These are phyloP conservation scores for Anabas testudineus DNA, from an alignment of 2,797 vertebrate genomes.

Conservation along the genomic window DNA sequence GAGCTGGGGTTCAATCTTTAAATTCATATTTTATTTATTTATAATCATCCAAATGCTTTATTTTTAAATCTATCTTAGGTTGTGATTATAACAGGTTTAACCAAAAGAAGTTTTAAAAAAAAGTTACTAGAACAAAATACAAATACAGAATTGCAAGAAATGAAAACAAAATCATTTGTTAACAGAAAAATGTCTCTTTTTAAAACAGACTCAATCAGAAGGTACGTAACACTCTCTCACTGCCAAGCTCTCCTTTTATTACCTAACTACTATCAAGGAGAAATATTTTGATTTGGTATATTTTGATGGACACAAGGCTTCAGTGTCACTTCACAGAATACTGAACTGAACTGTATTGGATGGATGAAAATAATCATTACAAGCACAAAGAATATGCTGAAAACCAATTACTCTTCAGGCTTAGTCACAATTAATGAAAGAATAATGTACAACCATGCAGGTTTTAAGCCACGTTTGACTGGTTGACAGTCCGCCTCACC, in stretches of 20 bases:
- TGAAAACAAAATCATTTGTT: no score
- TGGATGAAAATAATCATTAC: slow-evolving; percentile 1
- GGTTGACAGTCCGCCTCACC: not conserved
- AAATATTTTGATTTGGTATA: not conserved
- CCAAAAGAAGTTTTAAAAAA: no score
- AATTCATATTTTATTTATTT: not conserved
- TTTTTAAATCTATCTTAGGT: no score
- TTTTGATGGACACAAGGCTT: not conserved
- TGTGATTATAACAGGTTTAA: not conserved
- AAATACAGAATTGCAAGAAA: no score
- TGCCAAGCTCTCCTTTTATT: not conserved
- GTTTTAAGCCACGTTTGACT: not conserved
- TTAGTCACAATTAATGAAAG: slow-evolving; percentile 1
- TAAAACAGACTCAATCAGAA: not conserved
- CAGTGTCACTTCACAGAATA: not conserved
- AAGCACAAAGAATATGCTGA: not conserved
- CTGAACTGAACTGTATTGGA: not conserved
- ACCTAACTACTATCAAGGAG: not conserved
- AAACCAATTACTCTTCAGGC: not conserved
- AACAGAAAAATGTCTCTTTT: no score
- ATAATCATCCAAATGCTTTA: not conserved
- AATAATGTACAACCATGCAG: not conserved
- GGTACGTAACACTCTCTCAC: not conserved
- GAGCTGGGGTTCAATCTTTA: not conserved
- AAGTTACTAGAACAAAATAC: no score